phyloP scores from a whole-genome alignment of 2,797 vertebrate species.

The Taenioides sp. region DNA sequence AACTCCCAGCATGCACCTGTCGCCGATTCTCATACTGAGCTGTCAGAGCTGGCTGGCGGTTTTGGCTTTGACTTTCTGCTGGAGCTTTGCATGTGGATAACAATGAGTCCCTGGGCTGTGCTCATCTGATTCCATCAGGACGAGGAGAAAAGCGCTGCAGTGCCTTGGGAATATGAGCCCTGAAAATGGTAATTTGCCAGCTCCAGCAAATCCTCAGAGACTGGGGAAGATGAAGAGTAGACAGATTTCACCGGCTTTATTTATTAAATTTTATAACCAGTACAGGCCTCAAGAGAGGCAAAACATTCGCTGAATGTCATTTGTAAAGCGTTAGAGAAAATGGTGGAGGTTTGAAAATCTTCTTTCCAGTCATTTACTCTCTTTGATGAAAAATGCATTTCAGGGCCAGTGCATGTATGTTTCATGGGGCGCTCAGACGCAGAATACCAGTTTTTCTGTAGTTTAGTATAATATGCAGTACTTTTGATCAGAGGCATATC shows the following conservation, averaged over 20 bases:
- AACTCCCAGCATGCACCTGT: constrained; percentile 33
- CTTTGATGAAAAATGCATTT: constrained; percentile 41
- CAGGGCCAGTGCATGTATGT: constrained; percentile 35
- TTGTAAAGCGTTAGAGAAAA: constrained; percentile 47
- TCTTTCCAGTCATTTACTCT: constrained; percentile 53
- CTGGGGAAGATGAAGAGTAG: constrained; percentile 74
- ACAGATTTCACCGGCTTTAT: constrained; percentile 79
- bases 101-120: constrained; percentile 70
- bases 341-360: constrained; percentile 55
- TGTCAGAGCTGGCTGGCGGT: constrained; percentile 58
- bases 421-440: constrained; percentile 8
- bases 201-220: constrained; percentile 74
- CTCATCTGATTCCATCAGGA: constrained; percentile 76
- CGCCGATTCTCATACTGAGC: constrained; percentile 54
- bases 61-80: constrained; percentile 46
- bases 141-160: constrained; percentile 64
- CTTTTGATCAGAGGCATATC: constrained; percentile 5
- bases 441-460: constrained; percentile 22
- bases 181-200: constrained; percentile 79
- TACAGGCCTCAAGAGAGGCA: constrained; percentile 73
- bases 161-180: constrained; percentile 67
- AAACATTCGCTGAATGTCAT: constrained; percentile 66
- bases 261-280: constrained; percentile 81
- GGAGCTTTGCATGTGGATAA: constrained; percentile 67
- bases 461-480: background rate